These are phyloP conservation scores for Nannoperca australis DNA, from an alignment of 2,797 vertebrate species.

Conservation along the genomic window DNA sequence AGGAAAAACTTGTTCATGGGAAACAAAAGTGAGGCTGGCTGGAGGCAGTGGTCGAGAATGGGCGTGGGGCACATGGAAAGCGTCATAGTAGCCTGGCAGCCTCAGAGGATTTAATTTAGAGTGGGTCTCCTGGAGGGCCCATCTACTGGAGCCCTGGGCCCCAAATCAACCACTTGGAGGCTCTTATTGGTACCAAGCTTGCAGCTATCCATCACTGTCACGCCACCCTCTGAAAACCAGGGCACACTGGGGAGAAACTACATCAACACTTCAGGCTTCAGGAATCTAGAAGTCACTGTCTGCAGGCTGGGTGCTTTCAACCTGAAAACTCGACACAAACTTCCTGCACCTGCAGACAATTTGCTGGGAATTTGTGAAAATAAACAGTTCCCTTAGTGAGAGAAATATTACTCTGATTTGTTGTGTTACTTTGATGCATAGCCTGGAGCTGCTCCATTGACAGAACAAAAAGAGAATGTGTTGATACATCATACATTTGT, in stretches of 20 bases:
- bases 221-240: conserved; percentile 56
- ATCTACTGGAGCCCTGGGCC: conserved; percentile 70
- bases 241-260: conserved; percentile 54
- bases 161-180: conserved; percentile 71
- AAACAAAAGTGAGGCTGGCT: conserved; percentile 85
- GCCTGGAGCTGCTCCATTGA: conserved; percentile 51
- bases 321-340: conserved; percentile 20
- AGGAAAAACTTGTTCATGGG: conserved; percentile 81
- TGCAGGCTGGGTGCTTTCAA: conserved; percentile 38
- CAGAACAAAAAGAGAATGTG: conserved; percentile 43
- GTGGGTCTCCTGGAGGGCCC: conserved; percentile 79
- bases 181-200: conserved; percentile 81
- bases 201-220: conserved; percentile 89
- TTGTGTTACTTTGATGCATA: conserved; percentile 51
- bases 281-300: conserved; percentile 54
- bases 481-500: conserved; percentile 50
- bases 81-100: conserved; percentile 74
- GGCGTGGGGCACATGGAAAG: conserved; percentile 70
- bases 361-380: conserved; percentile 23
- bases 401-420: conserved; percentile 33
- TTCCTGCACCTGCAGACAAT: conserved; percentile 8
- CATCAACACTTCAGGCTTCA: conserved; percentile 55
- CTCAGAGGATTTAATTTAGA: conserved; percentile 88
- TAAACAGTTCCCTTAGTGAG: conserved; percentile 11
- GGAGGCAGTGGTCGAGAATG: conserved; percentile 72